Conservation (phyloP, 2,888 invertebrate genomes). For the Acrobasis repandana region DNA sequence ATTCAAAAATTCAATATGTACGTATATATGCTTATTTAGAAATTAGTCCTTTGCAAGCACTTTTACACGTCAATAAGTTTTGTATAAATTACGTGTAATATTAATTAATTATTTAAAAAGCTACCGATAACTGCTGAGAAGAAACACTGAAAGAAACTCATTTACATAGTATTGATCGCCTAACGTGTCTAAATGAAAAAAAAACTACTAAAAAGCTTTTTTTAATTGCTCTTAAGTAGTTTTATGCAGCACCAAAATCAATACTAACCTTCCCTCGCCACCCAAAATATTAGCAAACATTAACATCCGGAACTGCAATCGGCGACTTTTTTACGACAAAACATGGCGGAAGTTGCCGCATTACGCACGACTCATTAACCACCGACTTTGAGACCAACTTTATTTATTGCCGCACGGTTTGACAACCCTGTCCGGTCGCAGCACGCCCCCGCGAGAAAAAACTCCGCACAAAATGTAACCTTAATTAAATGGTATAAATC, state of each 20-base stretch:
- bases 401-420: constrained; percentile 74
- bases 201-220: too few relatives aligned
- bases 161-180: too few relatives aligned
- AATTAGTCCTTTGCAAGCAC: too few relatives aligned
- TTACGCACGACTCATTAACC: constrained; percentile 78
- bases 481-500: constrained; percentile 24
- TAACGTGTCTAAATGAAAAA: too few relatives aligned
- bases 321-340: constrained; percentile 71
- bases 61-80: too few relatives aligned
- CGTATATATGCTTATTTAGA: too few relatives aligned
- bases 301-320: constrained; percentile 34
- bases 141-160: too few relatives aligned
- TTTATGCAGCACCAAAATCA: neutral
- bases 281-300: constrained; percentile 17
- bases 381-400: constrained; percentile 62
- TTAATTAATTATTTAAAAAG: too few relatives aligned
- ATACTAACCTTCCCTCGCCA: constrained; percentile 23
- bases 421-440: constrained; percentile 59
- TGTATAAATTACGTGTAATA: too few relatives aligned
- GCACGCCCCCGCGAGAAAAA: constrained; percentile 36
- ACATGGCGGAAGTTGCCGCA: constrained; percentile 72
- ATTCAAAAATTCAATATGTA: too few relatives aligned
- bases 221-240: neutral
- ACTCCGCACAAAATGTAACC: constrained; percentile 23
- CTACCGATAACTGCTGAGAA: too few relatives aligned